phyloP scores from a whole-genome alignment of 2,888 invertebrate genomes.

The Gasteruption jaculator region DNA sequence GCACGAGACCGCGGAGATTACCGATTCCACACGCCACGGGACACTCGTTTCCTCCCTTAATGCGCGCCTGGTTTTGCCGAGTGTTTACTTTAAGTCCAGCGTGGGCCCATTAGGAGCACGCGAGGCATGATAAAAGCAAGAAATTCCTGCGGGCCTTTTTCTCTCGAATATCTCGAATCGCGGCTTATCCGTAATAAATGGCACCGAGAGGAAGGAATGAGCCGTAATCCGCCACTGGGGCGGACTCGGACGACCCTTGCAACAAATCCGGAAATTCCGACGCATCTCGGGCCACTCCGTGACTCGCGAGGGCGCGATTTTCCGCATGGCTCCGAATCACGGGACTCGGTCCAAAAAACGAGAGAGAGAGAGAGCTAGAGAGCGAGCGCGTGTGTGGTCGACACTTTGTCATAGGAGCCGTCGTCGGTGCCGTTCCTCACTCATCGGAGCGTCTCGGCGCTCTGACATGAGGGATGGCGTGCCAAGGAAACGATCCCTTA shows the following conservation, averaged over 20 bases:
- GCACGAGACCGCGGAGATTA: too few species aligned
- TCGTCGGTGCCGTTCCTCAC: slow-evolving; percentile 24
- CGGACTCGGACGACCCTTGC: too few species aligned
- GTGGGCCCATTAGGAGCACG: too few species aligned
- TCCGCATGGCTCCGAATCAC: background rate
- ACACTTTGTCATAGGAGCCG: slow-evolving; percentile 33
- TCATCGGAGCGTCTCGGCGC: slow-evolving; percentile 39
- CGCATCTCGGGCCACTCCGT: too few species aligned
- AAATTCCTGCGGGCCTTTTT: too few species aligned
- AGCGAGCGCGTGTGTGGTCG: slow-evolving; percentile 34
- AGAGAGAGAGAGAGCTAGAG: slow-evolving; percentile 3
- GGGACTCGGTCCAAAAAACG: background rate
- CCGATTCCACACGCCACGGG: slow-evolving; percentile 37
- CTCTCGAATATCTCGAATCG: too few species aligned
- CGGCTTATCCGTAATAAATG: too few species aligned
- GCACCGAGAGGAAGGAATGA: too few species aligned
- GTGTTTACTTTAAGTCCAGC: slow-evolving; percentile 27
- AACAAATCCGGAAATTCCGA: too few species aligned
- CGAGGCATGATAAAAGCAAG: too few species aligned
- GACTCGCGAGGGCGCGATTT: too few species aligned
- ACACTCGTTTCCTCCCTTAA: slow-evolving; percentile 31
- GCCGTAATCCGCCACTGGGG: too few species aligned
- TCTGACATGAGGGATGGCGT: slow-evolving; percentile 39
- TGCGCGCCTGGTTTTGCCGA: slow-evolving; percentile 28
- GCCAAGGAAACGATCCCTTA: slow-evolving; percentile 47